These are phyloP conservation scores for Oceanodroma tethys DNA, from an alignment of 2,113 vertebrate genomes.

Conservation along the genomic window DNA sequence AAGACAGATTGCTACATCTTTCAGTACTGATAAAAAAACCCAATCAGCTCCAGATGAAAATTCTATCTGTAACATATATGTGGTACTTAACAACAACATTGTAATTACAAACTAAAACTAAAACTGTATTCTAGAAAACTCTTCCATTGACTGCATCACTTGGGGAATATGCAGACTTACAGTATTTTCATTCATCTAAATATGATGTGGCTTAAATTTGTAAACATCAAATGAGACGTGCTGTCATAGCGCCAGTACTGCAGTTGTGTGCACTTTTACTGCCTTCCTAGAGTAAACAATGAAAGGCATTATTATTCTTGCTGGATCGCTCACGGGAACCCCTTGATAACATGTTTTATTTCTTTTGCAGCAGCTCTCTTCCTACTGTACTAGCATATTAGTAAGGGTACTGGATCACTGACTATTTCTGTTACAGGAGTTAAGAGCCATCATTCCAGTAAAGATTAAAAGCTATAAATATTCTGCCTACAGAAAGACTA, in stretches of 20 bases:
- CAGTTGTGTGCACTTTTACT: background rate
- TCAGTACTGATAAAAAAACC: background rate
- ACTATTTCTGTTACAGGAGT: background rate
- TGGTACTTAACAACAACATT: background rate
- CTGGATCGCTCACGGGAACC: background rate
- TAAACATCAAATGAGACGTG: background rate
- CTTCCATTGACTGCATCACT: background rate
- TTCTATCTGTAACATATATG: background rate
- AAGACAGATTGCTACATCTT: background rate
- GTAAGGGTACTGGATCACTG: background rate
- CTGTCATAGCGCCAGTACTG: background rate
- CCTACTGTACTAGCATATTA: background rate
- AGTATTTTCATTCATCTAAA: background rate
- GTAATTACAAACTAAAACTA: background rate
- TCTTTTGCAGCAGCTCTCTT: background rate
- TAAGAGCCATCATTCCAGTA: background rate
- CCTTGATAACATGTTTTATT: background rate
- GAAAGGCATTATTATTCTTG: background rate
- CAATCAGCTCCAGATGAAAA: background rate
- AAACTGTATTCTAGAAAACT: background rate
- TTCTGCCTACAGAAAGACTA: background rate
- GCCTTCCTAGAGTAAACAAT: background rate
- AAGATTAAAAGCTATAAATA: background rate
- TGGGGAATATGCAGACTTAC: background rate
- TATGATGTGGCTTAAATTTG: background rate